Conservation (phyloP, 2,113 vertebrate species). For the Ptilorrhoa leucosticta region DNA sequence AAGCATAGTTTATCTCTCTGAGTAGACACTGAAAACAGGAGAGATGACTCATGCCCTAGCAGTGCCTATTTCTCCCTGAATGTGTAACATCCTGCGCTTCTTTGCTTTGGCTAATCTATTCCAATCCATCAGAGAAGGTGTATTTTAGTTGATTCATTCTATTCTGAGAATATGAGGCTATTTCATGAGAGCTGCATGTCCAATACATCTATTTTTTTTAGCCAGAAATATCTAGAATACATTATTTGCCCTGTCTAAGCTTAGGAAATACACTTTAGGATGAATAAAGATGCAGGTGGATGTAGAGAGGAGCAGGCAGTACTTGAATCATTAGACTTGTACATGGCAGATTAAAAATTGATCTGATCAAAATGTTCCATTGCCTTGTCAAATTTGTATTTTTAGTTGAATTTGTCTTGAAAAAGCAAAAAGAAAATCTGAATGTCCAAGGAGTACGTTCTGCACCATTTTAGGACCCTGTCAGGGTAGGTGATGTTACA, state of each 20-base stretch:
- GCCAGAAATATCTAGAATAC: not conserved
- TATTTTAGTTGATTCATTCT: not conserved
- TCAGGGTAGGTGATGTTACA: not conserved
- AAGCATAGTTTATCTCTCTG: not conserved
- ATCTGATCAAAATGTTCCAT: not conserved
- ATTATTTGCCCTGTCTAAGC: not conserved
- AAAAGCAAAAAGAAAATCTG: not conserved
- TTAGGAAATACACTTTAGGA: not conserved
- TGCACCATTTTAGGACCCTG: not conserved
- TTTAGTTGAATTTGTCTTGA: not conserved
- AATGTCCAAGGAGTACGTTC: not conserved
- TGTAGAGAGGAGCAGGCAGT: not conserved
- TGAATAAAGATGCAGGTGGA: not conserved
- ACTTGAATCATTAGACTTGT: not conserved
- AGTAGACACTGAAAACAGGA: not conserved
- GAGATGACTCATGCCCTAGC: slow-evolving; percentile 32
- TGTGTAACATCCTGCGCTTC: not conserved
- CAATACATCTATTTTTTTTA: not conserved
- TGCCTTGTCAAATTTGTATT: not conserved
- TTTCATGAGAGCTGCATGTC: not conserved
- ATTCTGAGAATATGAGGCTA: not conserved
- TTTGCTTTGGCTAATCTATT: not conserved
- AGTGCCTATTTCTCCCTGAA: not conserved
- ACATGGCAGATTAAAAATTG: not conserved
- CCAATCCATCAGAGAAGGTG: not conserved